phyloP scores from a whole-genome alignment of 2,888 invertebrate genomes.

The Osmoderma eremita region DNA sequence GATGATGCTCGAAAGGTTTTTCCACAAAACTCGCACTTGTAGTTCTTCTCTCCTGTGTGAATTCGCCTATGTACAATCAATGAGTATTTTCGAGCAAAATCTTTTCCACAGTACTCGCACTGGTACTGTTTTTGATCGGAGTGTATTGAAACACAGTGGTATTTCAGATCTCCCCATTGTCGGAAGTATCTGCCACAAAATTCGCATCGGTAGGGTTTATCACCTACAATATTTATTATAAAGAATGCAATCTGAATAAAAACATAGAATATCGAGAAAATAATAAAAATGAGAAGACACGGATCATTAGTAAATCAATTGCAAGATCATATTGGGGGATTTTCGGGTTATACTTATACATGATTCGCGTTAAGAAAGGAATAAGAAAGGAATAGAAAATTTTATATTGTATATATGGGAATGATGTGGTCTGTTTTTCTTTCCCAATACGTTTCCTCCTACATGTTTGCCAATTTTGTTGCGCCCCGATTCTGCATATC shows the following conservation, averaged over 20 bases:
- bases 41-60: slow-evolving; percentile 88
- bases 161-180: slow-evolving; percentile 90
- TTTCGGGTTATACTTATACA: no score
- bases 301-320: no score
- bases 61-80: slow-evolving; percentile 85
- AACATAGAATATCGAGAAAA: neutral
- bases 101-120: slow-evolving; percentile 89
- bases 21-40: slow-evolving; percentile 84
- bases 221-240: slow-evolving; percentile 65
- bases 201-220: slow-evolving; percentile 85
- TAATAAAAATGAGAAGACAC: no score
- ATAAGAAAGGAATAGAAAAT: no score
- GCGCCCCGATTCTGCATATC: no score
- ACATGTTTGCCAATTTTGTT: no score
- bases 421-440: no score
- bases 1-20: slow-evolving; percentile 88
- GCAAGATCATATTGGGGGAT: no score
- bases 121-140: slow-evolving; percentile 84
- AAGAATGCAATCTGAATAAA: slow-evolving; percentile 8
- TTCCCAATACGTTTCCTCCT: no score
- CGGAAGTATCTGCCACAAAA: slow-evolving; percentile 82
- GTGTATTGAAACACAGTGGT: slow-evolving; percentile 85
- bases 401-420: no score
- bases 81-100: slow-evolving; percentile 89
- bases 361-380: no score